Conservation (phyloP, 1,140 invertebrate genomes). For the Asbolus verrucosus region DNA sequence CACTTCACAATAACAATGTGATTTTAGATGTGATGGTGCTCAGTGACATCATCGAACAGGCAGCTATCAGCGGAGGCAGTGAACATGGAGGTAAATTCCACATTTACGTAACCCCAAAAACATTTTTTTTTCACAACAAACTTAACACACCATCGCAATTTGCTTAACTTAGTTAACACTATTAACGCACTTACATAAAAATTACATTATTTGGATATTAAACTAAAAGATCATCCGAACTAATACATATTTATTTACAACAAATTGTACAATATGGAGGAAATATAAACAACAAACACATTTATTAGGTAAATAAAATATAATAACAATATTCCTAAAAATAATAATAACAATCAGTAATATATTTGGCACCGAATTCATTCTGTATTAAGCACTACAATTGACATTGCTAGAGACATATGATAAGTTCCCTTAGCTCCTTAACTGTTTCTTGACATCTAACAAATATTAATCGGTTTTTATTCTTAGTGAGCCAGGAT, state of each 20-base stretch:
- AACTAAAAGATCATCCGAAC: slow-evolving; percentile 54
- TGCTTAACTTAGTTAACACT: slow-evolving; percentile 55
- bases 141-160: slow-evolving; percentile 49
- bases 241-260: slow-evolving; percentile 59
- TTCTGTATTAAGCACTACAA: slow-evolving; percentile 41
- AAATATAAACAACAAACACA: slow-evolving; percentile 54
- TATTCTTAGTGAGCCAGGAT: neutral
- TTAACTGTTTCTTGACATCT: slow-evolving; percentile 13
- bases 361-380: slow-evolving; percentile 36
- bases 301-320: slow-evolving; percentile 59
- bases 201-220: slow-evolving; percentile 45
- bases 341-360: slow-evolving; percentile 50
- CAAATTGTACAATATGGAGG: slow-evolving; percentile 56
- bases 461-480: too few species aligned
- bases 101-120: slow-evolving; percentile 19
- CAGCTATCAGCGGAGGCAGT: slow-evolving; percentile 86
- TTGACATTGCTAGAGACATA: slow-evolving; percentile 28
- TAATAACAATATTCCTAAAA: slow-evolving; percentile 52
- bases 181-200: slow-evolving; percentile 48
- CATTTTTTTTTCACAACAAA: slow-evolving; percentile 9
- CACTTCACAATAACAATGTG: neutral
- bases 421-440: slow-evolving; percentile 21
- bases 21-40: slow-evolving; percentile 95
- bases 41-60: slow-evolving; percentile 97
- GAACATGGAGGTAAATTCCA: slow-evolving; percentile 86